Evolutionary conservation across 2,888 invertebrate species (phyloP), one percentile per base, ranked within the genome.

Genomic region (Andricus quercusramuli): DNA sequence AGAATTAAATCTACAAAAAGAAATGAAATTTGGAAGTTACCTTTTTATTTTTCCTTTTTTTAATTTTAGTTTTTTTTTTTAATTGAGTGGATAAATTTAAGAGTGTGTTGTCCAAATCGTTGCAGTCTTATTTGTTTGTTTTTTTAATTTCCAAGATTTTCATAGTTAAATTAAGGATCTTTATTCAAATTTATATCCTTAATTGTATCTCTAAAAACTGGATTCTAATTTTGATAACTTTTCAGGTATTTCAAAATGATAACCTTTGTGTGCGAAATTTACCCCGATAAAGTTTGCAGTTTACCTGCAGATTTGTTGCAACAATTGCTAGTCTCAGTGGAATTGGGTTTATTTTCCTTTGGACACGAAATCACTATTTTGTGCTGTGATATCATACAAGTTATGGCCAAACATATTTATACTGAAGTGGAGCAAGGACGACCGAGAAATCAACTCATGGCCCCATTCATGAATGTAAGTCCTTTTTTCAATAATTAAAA

Each of bases 191-290:
- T 62, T 62, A 9, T 41, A 67, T 80, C 17, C 59, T 67, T 66
- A 68, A 59, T n/a, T 78, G 76, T 51, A 62, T 29, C 8, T 65
- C 13, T 74, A 32, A 17, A 41, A 32, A 13, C 25, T 13, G 29
- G 44, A 25, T 8, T 4, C 22, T 81, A 68, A 70, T 25, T 64
- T 65, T 67, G 47, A 3, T 70, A 67, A 9, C 44, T 65, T 82
- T 86, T 22, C 47, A 92, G 92, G 78, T 94, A 94, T 89, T 94
- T 93, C 85, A 94, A 95, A 89, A 94, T 96, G 90, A 93, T 96
- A 77, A 94, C 95, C 32, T 94, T 95, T 87, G 93, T 96, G 74
- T 95, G 95, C 84, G 96, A 96, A 88, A 93, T 95, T 80, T 94
- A 95, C 89, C 95, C 96, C 0, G 95, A 95, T 78, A 95, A 95